A percentile compares a stretch with the other conserved stretches of the same genome.
phyloP scores from a whole-genome alignment of 1,140 invertebrate species.

The Diploscapter pachys region DNA sequence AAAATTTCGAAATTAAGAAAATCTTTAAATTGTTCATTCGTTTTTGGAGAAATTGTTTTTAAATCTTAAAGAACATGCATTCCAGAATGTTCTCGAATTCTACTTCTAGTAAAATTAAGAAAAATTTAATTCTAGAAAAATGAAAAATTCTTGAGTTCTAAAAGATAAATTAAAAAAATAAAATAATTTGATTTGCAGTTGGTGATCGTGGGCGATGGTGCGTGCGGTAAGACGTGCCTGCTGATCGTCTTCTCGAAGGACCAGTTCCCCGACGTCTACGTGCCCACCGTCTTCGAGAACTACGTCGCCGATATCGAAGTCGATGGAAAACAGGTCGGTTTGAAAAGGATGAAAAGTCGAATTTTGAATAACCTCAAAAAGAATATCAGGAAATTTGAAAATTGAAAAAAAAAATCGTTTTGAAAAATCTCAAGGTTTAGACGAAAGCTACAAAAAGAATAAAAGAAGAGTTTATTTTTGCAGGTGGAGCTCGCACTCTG shows the following conservation, averaged over 20 bases:
- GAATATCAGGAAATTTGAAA: not conserved
- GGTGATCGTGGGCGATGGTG: constrained; percentile 98
- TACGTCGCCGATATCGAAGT: constrained; percentile 98
- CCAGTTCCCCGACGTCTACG: constrained; percentile 97
- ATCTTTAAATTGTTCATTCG: not conserved
- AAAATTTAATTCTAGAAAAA: too few species aligned
- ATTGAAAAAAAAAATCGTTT: not conserved
- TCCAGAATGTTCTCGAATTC: too few species aligned
- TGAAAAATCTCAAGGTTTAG: not conserved
- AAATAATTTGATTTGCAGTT: constrained; percentile 66
- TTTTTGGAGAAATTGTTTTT: too few species aligned
- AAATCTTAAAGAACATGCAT: too few species aligned
- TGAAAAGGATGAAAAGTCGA: not conserved
- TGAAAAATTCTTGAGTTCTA: too few species aligned
- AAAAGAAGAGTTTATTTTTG: constrained; percentile 59
- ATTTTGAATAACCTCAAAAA: not conserved
- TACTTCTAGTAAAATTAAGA: too few species aligned
- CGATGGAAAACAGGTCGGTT: constrained; percentile 75
- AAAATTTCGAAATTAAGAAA: too few species aligned
- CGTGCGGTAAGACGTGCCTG: constrained; percentile 96
- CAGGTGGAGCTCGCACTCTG: constrained; percentile 83
- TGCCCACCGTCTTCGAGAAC: constrained; percentile 97
- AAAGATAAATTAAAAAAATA: not conserved
- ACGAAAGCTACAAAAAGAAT: not conserved
- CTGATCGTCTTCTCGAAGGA: constrained; percentile 97